phyloP scores from a whole-genome alignment of 2,797 vertebrate genomes.

The Bovichtus variegatus region DNA sequence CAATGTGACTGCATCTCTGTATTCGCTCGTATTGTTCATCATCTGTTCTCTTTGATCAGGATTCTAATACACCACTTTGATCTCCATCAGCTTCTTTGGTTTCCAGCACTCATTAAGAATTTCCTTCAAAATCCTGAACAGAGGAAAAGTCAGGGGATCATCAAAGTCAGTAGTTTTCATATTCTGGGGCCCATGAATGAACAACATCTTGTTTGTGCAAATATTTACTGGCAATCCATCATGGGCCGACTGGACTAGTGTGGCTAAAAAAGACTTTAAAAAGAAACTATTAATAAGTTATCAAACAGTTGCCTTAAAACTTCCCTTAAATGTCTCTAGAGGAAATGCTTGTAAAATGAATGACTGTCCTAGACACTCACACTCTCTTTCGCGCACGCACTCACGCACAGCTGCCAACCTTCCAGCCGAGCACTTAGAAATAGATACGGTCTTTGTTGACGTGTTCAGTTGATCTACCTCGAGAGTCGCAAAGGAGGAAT shows the following conservation, averaged over 20 bases:
- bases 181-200: neutral
- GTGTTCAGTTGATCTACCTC: conserved; percentile 50
- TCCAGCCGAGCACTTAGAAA: conserved; percentile 44
- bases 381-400: neutral
- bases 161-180: neutral
- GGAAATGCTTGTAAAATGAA: neutral
- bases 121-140: too few relatives aligned
- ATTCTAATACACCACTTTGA: too few relatives aligned
- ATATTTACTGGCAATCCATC: neutral
- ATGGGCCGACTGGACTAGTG: too few relatives aligned
- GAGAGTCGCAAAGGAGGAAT: conserved; percentile 42
- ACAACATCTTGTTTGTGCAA: neutral
- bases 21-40: too few relatives aligned
- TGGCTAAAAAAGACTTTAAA: neutral
- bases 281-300: neutral
- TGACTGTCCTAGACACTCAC: too few relatives aligned
- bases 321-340: neutral
- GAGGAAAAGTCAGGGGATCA: neutral
- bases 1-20: too few relatives aligned
- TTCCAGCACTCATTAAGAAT: too few relatives aligned
- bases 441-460: conserved; percentile 48
- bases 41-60: too few relatives aligned
- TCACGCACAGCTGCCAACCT: conserved; percentile 48
- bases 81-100: too few relatives aligned
- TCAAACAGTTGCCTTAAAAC: neutral